phyloP scores from a whole-genome alignment of 1,140 invertebrate genomes.

The Drosophila varians region DNA sequence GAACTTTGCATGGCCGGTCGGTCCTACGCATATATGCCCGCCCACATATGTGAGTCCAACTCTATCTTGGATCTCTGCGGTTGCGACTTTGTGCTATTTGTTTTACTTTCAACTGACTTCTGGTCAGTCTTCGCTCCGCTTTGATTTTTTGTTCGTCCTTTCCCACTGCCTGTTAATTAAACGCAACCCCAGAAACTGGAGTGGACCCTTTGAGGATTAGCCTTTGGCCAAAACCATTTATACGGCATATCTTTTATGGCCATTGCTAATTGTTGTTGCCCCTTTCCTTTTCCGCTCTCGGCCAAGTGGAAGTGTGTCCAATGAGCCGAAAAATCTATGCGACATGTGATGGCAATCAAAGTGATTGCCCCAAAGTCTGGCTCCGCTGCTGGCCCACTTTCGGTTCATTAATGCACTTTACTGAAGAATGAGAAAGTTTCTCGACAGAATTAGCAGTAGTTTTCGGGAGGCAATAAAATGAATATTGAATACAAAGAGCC shows the following conservation, averaged over 20 bases:
- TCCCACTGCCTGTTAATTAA: constrained; percentile 61
- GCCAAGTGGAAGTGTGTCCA: constrained; percentile 31
- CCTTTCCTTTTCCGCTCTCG: constrained; percentile 11
- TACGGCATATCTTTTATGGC: constrained; percentile 67
- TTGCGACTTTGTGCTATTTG: constrained; percentile 66
- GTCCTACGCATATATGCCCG: not conserved
- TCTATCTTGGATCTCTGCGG: constrained; percentile 68
- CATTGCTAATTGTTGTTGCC: constrained; percentile 65
- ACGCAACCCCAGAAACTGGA: constrained; percentile 61
- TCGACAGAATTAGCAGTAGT: not conserved
- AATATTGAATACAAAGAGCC: constrained; percentile 26
- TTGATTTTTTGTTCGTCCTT: constrained; percentile 1
- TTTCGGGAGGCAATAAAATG: constrained; percentile 11
- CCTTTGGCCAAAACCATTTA: constrained; percentile 52
- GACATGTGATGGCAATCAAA: constrained; percentile 79
- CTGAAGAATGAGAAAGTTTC: constrained; percentile 60
- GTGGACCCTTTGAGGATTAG: constrained; percentile 62
- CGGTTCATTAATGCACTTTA: constrained; percentile 75
- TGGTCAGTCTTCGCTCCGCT: constrained; percentile 4
- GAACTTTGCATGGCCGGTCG: constrained; percentile 60
- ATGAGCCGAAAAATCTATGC: constrained; percentile 77
- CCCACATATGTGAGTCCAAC: not conserved
- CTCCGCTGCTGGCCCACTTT: not conserved
- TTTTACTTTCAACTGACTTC: constrained; percentile 72
- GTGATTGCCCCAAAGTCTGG: constrained; percentile 45